Conservation (phyloP, 2,888 invertebrate genomes). For the Aethes cnicana region DNA sequence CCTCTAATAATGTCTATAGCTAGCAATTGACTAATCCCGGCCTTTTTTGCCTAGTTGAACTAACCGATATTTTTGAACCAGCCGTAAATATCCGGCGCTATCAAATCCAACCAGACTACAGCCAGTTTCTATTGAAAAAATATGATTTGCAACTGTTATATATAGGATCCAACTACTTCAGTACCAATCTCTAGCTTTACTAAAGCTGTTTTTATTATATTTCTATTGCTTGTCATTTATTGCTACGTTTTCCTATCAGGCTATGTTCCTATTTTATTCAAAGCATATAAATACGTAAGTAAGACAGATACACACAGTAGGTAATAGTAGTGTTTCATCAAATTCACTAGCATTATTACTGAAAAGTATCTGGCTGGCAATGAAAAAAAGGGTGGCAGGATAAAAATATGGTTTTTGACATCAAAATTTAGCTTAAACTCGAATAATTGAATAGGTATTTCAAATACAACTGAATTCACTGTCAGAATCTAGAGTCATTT, state of each 20-base stretch:
- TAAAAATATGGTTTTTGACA: no score
- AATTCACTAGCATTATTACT: no score
- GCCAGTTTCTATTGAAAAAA: slow-evolving; percentile 74
- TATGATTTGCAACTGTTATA: slow-evolving; percentile 65
- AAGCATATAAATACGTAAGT: slow-evolving; percentile 4
- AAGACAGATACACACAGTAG: no score
- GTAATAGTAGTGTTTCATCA: no score
- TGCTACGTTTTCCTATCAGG: slow-evolving; percentile 68
- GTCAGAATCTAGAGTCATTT: no score
- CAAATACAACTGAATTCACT: no score
- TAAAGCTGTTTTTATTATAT: slow-evolving; percentile 68
- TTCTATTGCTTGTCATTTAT: slow-evolving; percentile 77
- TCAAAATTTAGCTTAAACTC: no score
- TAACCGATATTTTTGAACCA: slow-evolving; percentile 62
- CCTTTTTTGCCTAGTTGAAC: slow-evolving; percentile 71
- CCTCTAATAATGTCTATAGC: slow-evolving; percentile 72
- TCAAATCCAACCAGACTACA: slow-evolving; percentile 44
- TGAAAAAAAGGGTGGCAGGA: no score
- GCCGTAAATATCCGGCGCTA: slow-evolving; percentile 65
- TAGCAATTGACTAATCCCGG: slow-evolving; percentile 80
- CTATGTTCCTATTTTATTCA: slow-evolving; percentile 52
- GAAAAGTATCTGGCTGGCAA: no score
- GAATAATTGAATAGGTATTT: no score
- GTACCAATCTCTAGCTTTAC: slow-evolving; percentile 78
- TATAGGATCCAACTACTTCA: slow-evolving; percentile 70